These are phyloP conservation scores for Drosophila leontia DNA, from an alignment of 1,140 invertebrate species.

Conservation along the genomic window DNA sequence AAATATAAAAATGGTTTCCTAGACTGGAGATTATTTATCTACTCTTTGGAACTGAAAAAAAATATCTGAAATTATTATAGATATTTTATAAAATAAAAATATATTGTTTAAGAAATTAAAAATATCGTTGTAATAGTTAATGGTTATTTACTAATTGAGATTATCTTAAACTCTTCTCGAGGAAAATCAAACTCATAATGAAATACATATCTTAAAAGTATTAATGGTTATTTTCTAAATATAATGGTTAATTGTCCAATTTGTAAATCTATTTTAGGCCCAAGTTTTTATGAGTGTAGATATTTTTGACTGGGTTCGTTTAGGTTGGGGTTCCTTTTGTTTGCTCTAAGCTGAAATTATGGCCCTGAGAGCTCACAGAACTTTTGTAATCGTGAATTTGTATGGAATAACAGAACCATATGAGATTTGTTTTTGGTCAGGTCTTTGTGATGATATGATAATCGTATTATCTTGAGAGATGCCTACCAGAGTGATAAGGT, in stretches of 20 bases:
- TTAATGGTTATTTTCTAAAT: neutral
- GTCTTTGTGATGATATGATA: constrained; percentile 23
- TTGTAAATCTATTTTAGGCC: neutral
- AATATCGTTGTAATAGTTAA: no score
- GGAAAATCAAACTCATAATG: neutral
- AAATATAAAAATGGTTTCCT: constrained; percentile 37
- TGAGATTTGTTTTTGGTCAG: constrained; percentile 28
- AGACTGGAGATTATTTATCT: neutral
- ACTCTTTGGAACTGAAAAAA: neutral
- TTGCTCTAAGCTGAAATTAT: constrained; percentile 60
- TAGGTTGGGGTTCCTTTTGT: constrained; percentile 20
- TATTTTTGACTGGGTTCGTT: constrained; percentile 42
- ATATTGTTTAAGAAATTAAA: no score
- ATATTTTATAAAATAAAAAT: neutral
- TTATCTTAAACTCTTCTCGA: neutral
- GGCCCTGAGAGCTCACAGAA: constrained; percentile 41
- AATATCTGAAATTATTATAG: neutral
- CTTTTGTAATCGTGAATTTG: constrained; percentile 9
- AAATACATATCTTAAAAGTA: neutral
- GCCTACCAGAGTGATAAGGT: constrained; percentile 10
- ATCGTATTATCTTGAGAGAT: constrained; percentile 31
- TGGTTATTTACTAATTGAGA: neutral
- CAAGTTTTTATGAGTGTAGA: constrained; percentile 7
- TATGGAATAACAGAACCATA: constrained; percentile 21
- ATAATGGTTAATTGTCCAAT: no score